A percentile compares a stretch with the other conserved stretches of the same genome.
Evolutionary conservation across 2,113 vertebrate species (phyloP).

Genomic region (Rafetus swinhoei): DNA sequence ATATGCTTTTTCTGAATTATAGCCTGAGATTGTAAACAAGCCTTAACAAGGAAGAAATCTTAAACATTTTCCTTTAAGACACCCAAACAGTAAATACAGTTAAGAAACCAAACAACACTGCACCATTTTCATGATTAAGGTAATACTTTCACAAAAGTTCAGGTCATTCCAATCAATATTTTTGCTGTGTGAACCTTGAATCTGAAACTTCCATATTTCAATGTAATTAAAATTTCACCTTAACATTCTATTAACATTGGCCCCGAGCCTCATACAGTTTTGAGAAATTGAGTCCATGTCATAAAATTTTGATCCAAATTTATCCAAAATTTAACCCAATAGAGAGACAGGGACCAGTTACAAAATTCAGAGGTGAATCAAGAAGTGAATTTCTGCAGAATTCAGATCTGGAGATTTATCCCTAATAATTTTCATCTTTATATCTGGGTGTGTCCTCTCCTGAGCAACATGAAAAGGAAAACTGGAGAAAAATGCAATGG

Average conservation of each 20-base stretch:
- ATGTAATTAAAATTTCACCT: neutral
- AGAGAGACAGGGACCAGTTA: neutral
- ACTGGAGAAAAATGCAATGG: neutral
- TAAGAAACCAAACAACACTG: neutral
- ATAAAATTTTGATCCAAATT: neutral
- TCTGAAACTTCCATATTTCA: neutral
- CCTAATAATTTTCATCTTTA: neutral
- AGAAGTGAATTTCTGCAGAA: neutral
- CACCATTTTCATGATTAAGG: neutral
- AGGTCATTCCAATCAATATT: neutral
- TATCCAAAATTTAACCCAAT: neutral
- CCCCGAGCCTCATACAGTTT: neutral
- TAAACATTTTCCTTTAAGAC: neutral
- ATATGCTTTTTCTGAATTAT: neutral
- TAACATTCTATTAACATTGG: neutral
- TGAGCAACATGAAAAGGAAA: neutral
- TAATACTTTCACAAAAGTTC: neutral
- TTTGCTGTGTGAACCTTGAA: neutral
- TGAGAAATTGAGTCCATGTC: neutral
- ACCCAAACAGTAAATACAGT: neutral
- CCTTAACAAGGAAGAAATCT: neutral
- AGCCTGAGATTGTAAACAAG: neutral
- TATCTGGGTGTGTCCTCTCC: neutral
- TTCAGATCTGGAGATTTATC: rapidly evolving
- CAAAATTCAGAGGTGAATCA: neutral